Evolutionary conservation across 1,140 invertebrate genomes (phyloP).

Genomic region (Trigoniulus corallinus): DNA sequence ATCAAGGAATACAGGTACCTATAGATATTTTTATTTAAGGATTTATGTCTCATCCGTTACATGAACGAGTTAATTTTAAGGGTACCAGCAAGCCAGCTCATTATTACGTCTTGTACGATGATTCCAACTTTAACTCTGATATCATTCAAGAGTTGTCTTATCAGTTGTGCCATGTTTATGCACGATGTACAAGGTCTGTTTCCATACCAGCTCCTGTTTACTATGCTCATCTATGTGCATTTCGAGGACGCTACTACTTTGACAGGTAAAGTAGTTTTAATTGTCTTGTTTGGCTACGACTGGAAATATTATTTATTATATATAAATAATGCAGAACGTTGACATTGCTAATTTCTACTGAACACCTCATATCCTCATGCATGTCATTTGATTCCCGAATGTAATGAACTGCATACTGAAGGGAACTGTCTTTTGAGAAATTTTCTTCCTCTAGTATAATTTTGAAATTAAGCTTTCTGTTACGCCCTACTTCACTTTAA

Average conservation of each 20-base stretch:
- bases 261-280: background rate
- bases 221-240: constrained; percentile 82
- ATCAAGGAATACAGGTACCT: constrained; percentile 43
- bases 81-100: constrained; percentile 76
- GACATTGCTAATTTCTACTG: too few relatives aligned
- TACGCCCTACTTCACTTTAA: too few relatives aligned
- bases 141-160: constrained; percentile 68
- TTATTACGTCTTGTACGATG: constrained; percentile 71
- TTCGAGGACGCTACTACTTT: constrained; percentile 33
- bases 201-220: constrained; percentile 88
- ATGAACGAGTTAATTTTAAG: constrained; percentile 33
- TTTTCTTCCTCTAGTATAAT: too few relatives aligned
- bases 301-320: too few relatives aligned
- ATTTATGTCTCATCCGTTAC: background rate
- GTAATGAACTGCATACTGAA: too few relatives aligned
- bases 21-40: constrained; percentile 7
- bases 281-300: too few relatives aligned
- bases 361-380: too few relatives aligned
- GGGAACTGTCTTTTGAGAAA: too few relatives aligned
- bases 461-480: too few relatives aligned
- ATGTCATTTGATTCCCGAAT: too few relatives aligned
- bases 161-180: constrained; percentile 74
- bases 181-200: constrained; percentile 66
- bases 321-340: too few relatives aligned
- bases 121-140: constrained; percentile 50